phyloP scores from a whole-genome alignment of 2,797 vertebrate species.

The Trachops cirrhosus region DNA sequence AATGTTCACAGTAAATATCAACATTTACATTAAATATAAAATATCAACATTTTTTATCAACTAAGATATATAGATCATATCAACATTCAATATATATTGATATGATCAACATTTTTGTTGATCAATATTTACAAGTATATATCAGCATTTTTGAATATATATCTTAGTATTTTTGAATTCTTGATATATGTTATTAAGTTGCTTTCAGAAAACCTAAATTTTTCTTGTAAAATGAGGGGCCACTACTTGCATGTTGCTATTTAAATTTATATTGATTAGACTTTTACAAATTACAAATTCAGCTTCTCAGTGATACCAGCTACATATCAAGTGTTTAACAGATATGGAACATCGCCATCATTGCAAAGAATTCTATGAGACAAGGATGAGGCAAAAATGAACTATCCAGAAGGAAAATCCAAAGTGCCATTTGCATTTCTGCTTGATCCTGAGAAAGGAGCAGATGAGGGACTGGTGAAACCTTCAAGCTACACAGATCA shows the following conservation, averaged over 20 bases:
- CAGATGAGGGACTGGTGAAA: neutral
- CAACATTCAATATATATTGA: too few species aligned
- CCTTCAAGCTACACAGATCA: neutral
- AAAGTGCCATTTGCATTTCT: neutral
- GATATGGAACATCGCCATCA: neutral
- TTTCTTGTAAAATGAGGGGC: neutral
- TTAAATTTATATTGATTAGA: neutral
- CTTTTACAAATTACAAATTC: neutral
- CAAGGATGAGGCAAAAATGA: neutral
- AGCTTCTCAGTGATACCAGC: neutral
- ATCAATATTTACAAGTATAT: too few species aligned
- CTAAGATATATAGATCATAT: too few species aligned
- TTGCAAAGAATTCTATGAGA: neutral
- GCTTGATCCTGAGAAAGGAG: neutral
- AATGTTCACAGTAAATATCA: neutral
- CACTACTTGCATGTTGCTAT: neutral
- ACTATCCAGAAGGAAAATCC: neutral
- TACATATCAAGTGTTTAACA: neutral
- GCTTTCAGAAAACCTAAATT: neutral
- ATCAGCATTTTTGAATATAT: neutral
- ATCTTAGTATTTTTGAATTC: neutral
- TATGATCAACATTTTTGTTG: too few species aligned
- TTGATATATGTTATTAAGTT: neutral
- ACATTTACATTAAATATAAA: neutral
- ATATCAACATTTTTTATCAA: neutral